A percentile compares a stretch with the other conserved stretches of the same genome.
phyloP scores from a whole-genome alignment of 2,888 invertebrate species.

The Tuta absoluta region DNA sequence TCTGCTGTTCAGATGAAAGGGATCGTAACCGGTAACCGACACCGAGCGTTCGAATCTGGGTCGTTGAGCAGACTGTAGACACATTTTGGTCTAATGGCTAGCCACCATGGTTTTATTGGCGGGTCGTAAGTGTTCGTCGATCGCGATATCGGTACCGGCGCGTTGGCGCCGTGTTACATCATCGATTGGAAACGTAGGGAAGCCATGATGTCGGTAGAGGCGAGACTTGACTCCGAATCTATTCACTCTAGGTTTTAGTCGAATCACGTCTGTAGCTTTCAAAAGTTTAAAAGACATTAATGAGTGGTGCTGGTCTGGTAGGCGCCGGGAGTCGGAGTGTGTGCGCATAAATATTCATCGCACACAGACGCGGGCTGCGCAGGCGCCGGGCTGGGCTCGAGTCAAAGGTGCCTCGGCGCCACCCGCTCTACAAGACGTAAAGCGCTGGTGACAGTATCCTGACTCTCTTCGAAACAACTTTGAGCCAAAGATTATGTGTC shows the following conservation, averaged over 20 bases:
- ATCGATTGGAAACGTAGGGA: slow-evolving; percentile 66
- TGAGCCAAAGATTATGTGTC: too few species aligned
- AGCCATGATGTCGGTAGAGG: slow-evolving; percentile 57
- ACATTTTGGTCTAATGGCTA: slow-evolving; percentile 24
- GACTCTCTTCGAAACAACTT: background rate
- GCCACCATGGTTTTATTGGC: slow-evolving; percentile 24
- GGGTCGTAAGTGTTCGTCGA: slow-evolving; percentile 23
- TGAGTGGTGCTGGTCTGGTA: slow-evolving; percentile 56
- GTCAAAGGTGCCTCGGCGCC: slow-evolving; percentile 66
- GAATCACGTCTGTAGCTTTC: slow-evolving; percentile 68
- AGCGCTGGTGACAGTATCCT: slow-evolving; percentile 8
- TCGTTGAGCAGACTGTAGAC: slow-evolving; percentile 18
- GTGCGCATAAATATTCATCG: slow-evolving; percentile 68
- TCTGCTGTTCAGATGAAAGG: slow-evolving; percentile 21
- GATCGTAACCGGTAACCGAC: slow-evolving; percentile 17
- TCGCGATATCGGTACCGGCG: slow-evolving; percentile 34
- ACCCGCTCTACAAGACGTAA: slow-evolving; percentile 42
- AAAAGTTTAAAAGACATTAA: slow-evolving; percentile 72
- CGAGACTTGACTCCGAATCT: slow-evolving; percentile 64
- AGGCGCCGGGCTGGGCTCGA: slow-evolving; percentile 54
- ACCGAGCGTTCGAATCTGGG: slow-evolving; percentile 9
- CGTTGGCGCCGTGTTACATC: slow-evolving; percentile 74
- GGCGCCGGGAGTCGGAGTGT: slow-evolving; percentile 52
- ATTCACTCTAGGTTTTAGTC: slow-evolving; percentile 50
- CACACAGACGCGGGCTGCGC: slow-evolving; percentile 43